Base-by-base conservation (phyloP, 2,888 invertebrate genomes). In the Brassicogethes aeneus region DNA sequence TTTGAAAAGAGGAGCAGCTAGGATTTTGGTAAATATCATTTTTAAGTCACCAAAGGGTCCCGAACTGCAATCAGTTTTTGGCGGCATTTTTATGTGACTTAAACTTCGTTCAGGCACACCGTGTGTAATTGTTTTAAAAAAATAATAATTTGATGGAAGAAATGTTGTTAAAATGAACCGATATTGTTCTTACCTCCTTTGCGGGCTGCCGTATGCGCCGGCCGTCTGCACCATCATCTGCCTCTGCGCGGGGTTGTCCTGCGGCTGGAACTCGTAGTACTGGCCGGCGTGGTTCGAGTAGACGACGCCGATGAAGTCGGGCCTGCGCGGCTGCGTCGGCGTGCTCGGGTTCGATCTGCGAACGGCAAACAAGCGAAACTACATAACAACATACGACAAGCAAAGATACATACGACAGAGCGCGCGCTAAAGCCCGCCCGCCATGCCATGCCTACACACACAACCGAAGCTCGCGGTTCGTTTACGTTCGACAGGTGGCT, bases 271-370 rank as follows among this genome's bases (percentile, higher is more conserved):
- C 49, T 67, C 66, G 53, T 67, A 66, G 55, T 65, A 65, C 42
- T 55, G 62, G 43, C 51, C 53, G 57, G 67, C 40, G 58, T 70
- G 68, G 45, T 69, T 69, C 44, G 68, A 57, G 46, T 65, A 61
- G 17, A 64, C 63, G 49, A 87, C 85, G 57, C 85, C 81, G 66
- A 89, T 88, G 72, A 89, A 90, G 72, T 89, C 89, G 43, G 89
- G 89, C 54, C 89, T 79, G 61, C 88, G 79, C 56, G 87, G 85
- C 76, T 87, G 87, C 60, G 90, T 90, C 60, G 91, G 91, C 61
- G 90, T 90, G 66, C 89, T 88, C 59, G 90, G 91, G 73, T 90
- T 90, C 57, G 90, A 90, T 80, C 90, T 90, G 80, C 70, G 73
- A 56, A 63, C 52, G 50, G 55, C 56, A 52, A 56, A 55, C 54